Base-by-base conservation (phyloP, 92 coral and sea anemone genomes). In the Siderastrea radians region DNA sequence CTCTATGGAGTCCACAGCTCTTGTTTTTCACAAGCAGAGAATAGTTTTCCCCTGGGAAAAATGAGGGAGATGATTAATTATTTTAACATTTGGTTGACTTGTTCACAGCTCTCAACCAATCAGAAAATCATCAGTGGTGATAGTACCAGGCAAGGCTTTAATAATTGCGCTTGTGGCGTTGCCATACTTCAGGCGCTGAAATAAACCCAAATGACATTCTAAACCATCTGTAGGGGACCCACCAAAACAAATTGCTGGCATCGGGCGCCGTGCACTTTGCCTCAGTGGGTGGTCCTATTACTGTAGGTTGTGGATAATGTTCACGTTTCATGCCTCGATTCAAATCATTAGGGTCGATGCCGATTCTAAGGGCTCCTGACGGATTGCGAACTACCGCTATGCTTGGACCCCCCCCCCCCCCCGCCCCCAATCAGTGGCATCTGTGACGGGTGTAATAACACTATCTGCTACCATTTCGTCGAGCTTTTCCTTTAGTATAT, bases 401-500 rank as follows among this genome's bases (percentile, higher is more conserved):
- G 54, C 76, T 67, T 43, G 85, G 66, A 66, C 66, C 85, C 38
- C 38, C n/a, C n/a, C n/a, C n/a, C n/a, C n/a, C n/a, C n/a, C n/a
- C n/a, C n/a, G n/a, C 85, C 38, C 38, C 85, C 85, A 81, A 68
- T 81, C 85, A 38, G 85, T 81, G 68, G 85, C 75, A 58, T 81
- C 75, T 15, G 85, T 81, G 75, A 82, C 86, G 53, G 86, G 77
- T 44, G 86, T 68, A 65, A 82, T 74, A 52, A 82, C 75, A 72
- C 70, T 49, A 74, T 82, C 86, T 68, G 86, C 78, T 15, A 82
- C 86, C 86, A 82, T 82, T 63, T 82, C 75, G 19, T 82, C 86
- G 69, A 82, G 86, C 86, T 72, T 74, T 70, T 72, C 75, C 68
- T 82, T 82, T 52, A 82, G 15, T 38, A 68, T 78, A 54, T 55